Evolutionary conservation across 2,888 invertebrate species (phyloP).

Genomic region (Cataglyphis livida): DNA sequence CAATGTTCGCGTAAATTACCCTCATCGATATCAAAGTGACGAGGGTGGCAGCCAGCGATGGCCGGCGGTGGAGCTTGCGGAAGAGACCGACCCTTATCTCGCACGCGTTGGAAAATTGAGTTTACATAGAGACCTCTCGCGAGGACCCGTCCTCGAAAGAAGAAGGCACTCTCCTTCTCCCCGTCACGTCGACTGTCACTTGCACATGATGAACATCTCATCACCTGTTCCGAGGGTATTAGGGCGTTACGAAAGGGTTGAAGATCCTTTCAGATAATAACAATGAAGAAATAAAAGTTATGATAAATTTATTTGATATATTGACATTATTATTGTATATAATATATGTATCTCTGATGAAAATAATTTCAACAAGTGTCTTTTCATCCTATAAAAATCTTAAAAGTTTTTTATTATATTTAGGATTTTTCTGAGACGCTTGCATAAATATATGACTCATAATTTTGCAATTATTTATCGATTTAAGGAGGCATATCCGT

Average conservation of each 20-base stretch:
- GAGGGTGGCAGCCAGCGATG: conserved; percentile 69
- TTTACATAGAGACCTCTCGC: conserved; percentile 73
- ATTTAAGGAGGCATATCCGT: too few species aligned
- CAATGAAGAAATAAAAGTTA: background rate
- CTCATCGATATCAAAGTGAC: conserved; percentile 84
- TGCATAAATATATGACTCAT: background rate
- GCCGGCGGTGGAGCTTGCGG: conserved; percentile 60
- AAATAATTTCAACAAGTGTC: background rate
- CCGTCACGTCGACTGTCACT: conserved; percentile 44
- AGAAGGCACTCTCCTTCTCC: conserved; percentile 27
- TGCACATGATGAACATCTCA: conserved; percentile 27
- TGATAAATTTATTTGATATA: background rate
- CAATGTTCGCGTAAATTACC: conserved; percentile 84
- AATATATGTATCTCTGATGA: background rate
- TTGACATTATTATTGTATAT: background rate
- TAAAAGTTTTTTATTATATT: background rate
- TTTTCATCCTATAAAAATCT: background rate
- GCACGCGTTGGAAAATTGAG: conserved; percentile 78
- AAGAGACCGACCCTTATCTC: conserved; percentile 76
- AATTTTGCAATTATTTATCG: background rate
- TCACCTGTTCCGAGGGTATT: background rate
- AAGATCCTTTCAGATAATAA: background rate
- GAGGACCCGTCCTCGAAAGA: conserved; percentile 6
- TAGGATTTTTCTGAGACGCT: background rate
- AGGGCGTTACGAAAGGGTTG: background rate